A percentile compares a stretch with the other conserved stretches of the same genome.
Conservation (phyloP, 30 jellyfish, hydroid and myxozoan genomes). For the Hydra vulgaris region DNA sequence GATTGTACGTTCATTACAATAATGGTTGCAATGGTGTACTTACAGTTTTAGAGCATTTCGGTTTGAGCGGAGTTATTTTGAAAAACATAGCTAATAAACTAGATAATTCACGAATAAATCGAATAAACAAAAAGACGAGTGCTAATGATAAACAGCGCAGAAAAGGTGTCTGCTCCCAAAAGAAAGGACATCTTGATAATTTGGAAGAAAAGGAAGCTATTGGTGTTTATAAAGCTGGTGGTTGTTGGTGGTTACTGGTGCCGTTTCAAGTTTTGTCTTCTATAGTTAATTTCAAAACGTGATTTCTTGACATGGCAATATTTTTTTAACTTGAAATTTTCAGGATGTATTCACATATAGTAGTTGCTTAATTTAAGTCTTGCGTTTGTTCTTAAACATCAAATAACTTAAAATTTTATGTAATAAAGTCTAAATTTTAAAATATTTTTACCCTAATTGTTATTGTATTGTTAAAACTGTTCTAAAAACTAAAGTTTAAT, state of each 20-base stretch:
- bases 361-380: background rate
- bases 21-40: background rate
- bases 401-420: background rate
- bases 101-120: background rate
- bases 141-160: conserved; percentile 6
- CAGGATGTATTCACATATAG: background rate
- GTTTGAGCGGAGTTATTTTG: background rate
- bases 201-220: conserved; percentile 2
- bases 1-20: conserved; percentile 1
- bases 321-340: background rate
- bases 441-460: background rate
- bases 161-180: background rate
- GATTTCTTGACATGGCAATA: background rate
- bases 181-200: conserved; percentile 1
- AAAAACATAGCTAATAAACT: background rate
- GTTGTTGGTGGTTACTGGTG: background rate
- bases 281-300: background rate
- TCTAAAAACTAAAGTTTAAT: background rate
- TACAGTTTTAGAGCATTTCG: background rate
- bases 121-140: background rate
- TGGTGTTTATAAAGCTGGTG: background rate
- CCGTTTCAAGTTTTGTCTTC: background rate
- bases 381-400: background rate
- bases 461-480: background rate
- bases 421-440: background rate